Base-by-base conservation (phyloP, 1,140 invertebrate species). In the Lethrus apterus region DNA sequence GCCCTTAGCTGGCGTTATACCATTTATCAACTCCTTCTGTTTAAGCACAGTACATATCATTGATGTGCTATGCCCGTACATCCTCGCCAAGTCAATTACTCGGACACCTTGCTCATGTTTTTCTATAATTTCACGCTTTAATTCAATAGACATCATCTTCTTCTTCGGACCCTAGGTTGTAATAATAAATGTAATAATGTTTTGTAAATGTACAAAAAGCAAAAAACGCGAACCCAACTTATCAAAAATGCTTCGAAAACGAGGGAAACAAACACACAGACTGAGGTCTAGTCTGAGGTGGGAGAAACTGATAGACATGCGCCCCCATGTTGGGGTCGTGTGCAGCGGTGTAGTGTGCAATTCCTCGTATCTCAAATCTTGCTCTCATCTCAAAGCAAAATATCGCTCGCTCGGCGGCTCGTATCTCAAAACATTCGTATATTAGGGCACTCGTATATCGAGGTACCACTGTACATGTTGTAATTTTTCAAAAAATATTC, bases 401-500 rank as follows among this genome's bases (percentile, higher is more conserved):
- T 34, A 44, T 49, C 40, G 47, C 47, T 49, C 40, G 38, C 47
- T 49, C 29, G 47, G 31, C 31, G 40, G 40, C 38, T 44, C 47
- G 47, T 44, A 49, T 49, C 47, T 42, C 40, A 49, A 49, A 49
- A 44, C 20, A 49, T 36, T 48, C 24, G 46, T 41, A 48, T 42
- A 40, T 48, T 48, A 42, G 38, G 35, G 29, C 35, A 41, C 46
- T 42, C 35, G 46, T 48, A 48, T 48, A 21, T 41, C 46, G 46
- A 41, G 46, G 46, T 48, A 48, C 11, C 52, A 15, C 49, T 32
- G 36, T 36, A 42, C 54, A 31, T 43, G 52, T 38, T 54, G 46
- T 31, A 62, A 56, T 44, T 64, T 66, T 15, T 60, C 48, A 57
- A 55, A 70, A 59, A 70, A 71, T 20, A 40, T 33, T 8, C 24